These are phyloP conservation scores for Cossypha niveicapilla DNA, from an alignment of 2,797 vertebrate species.

Conservation along the genomic window DNA sequence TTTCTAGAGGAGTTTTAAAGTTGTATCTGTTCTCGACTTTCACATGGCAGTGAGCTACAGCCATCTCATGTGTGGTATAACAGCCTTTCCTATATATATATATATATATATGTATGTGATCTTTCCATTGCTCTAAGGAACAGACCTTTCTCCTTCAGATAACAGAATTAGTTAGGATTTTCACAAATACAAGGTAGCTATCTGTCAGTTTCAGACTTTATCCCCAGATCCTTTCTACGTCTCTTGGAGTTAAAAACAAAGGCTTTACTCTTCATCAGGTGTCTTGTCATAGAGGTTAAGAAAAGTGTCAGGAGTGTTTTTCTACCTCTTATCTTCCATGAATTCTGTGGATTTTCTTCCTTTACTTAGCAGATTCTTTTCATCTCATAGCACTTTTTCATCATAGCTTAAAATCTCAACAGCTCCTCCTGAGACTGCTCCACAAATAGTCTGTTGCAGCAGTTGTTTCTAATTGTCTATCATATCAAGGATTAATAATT, in stretches of 20 bases:
- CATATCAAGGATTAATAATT: neutral
- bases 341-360: neutral
- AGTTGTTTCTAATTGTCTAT: neutral
- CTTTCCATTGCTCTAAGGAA: neutral
- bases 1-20: neutral
- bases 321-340: neutral
- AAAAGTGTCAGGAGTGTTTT: neutral
- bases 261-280: neutral
- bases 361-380: neutral
- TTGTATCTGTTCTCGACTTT: neutral
- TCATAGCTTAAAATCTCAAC: neutral
- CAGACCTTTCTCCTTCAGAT: neutral
- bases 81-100: neutral
- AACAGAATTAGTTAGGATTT: neutral
- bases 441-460: neutral
- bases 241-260: neutral
- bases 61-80: neutral
- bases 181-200: neutral
- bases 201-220: neutral
- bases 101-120: neutral
- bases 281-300: neutral
- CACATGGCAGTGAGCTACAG: neutral
- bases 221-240: neutral
- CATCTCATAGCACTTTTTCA: neutral
- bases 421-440: neutral